Evolutionary conservation across 2,888 invertebrate genomes (phyloP).

Genomic region (Drosophila formosana): DNA sequence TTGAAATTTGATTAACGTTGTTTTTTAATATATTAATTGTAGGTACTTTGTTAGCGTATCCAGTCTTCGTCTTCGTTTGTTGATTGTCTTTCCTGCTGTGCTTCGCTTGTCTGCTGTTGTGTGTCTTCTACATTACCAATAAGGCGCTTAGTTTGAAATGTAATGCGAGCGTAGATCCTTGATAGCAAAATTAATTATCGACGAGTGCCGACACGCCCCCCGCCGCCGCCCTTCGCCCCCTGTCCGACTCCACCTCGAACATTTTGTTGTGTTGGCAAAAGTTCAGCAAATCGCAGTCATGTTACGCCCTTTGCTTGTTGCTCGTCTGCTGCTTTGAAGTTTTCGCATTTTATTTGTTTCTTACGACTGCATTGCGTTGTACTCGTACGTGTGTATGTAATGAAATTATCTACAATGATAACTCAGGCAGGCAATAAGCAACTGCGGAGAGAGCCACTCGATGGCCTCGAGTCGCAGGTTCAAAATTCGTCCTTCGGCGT

Average conservation of each 20-base stretch:
- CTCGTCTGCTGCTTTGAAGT: constrained; percentile 53
- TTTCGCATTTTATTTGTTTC: constrained; percentile 63
- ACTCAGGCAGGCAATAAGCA: constrained; percentile 39
- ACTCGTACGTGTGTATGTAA: constrained; percentile 43
- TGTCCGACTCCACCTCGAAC: too few species aligned
- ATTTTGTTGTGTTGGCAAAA: background rate
- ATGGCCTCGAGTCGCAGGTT: constrained; percentile 48
- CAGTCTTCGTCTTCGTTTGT: background rate
- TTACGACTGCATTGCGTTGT: constrained; percentile 53
- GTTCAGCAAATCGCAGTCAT: constrained; percentile 40
- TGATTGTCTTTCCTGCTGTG: background rate
- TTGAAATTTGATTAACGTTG: too few species aligned
- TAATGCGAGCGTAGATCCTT: constrained; percentile 58
- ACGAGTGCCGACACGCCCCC: constrained; percentile 47
- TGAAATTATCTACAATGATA: constrained; percentile 73
- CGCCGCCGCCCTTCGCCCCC: background rate
- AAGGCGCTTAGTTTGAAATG: constrained; percentile 72
- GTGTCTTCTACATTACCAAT: constrained; percentile 57
- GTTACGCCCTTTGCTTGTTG: constrained; percentile 76
- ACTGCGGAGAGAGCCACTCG: constrained; percentile 22
- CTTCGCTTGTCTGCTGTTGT: constrained; percentile 14
- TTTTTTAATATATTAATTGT: too few species aligned
- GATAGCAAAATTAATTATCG: constrained; percentile 75
- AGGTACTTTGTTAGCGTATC: background rate
- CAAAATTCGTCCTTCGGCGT: constrained; percentile 71